Conservation (phyloP, 2,888 invertebrate genomes). For the Hemithea aestivaria region DNA sequence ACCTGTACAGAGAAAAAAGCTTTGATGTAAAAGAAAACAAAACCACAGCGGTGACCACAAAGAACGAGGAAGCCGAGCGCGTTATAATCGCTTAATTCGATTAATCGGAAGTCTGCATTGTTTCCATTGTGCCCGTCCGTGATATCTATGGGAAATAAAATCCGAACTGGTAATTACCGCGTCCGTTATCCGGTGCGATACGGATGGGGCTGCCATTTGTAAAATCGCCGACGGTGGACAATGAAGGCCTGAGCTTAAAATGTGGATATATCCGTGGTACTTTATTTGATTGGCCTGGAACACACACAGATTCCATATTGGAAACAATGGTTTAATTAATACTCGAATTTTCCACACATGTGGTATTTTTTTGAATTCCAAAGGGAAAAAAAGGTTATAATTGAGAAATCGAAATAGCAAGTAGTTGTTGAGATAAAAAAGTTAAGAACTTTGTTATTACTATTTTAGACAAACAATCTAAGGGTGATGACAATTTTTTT, state of each 20-base stretch:
- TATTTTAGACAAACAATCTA: no score
- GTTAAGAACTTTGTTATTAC: no score
- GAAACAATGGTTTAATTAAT: neutral
- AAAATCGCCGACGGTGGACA: conserved; percentile 26
- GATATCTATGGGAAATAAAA: conserved; percentile 46
- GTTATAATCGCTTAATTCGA: conserved; percentile 39
- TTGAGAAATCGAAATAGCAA: no score
- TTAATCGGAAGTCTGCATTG: conserved; percentile 33
- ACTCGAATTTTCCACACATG: no score
- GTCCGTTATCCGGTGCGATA: conserved; percentile 37
- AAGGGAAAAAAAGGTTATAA: no score
- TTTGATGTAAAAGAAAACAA: conserved; percentile 12
- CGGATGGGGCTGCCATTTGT: conserved; percentile 26
- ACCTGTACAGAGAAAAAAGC: no score
- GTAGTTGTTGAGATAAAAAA: no score
- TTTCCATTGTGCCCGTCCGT: conserved; percentile 32
- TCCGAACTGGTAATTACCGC: conserved; percentile 35
- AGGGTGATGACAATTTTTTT: no score
- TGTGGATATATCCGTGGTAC: conserved; percentile 10
- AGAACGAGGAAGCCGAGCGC: conserved; percentile 21
- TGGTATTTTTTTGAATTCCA: no score
- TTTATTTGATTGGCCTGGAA: conserved; percentile 11
- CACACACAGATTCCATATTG: neutral
- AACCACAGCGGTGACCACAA: conserved; percentile 20
- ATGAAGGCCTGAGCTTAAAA: conserved; percentile 17